These are phyloP conservation scores for Balaenoptera acutorostrata DNA, from an alignment of 2,113 vertebrate genomes.

Conservation along the genomic window DNA sequence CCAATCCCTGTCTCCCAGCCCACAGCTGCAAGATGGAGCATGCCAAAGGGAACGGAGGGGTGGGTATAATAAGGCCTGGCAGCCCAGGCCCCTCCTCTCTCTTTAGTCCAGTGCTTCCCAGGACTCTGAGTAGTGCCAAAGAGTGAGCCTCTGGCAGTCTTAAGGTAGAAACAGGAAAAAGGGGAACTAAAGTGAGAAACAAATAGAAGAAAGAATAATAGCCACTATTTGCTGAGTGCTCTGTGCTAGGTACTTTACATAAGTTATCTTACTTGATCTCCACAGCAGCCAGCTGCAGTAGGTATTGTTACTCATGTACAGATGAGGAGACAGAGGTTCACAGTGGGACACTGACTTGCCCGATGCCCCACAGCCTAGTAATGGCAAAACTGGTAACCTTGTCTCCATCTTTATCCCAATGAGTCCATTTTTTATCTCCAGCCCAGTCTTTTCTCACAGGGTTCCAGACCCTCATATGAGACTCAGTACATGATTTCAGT, in stretches of 20 bases:
- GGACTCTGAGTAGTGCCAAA: not conserved
- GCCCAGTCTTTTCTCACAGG: not conserved
- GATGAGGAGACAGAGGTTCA: not conserved
- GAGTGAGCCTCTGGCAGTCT: not conserved
- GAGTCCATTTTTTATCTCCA: not conserved
- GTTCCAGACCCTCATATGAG: not conserved
- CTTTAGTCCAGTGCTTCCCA: not conserved
- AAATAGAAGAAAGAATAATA: not conserved
- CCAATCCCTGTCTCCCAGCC: not conserved
- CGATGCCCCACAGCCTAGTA: not conserved
- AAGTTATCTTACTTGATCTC: not conserved
- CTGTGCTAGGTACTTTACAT: not conserved
- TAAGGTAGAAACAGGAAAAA: not conserved
- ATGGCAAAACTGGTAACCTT: not conserved
- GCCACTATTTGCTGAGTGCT: too few species aligned
- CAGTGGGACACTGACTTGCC: not conserved
- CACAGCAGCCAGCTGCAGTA: not conserved
- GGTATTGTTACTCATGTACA: not conserved
- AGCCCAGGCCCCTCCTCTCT: too few species aligned
- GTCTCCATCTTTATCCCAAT: not conserved
- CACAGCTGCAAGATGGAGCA: not conserved
- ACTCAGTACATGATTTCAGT: not conserved
- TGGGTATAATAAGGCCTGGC: accelerated
- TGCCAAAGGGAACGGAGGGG: accelerated
- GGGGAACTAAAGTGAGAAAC: not conserved